Evolutionary conservation across 2,113 vertebrate species (phyloP).

Genomic region (Typhlomys cinereus): DNA sequence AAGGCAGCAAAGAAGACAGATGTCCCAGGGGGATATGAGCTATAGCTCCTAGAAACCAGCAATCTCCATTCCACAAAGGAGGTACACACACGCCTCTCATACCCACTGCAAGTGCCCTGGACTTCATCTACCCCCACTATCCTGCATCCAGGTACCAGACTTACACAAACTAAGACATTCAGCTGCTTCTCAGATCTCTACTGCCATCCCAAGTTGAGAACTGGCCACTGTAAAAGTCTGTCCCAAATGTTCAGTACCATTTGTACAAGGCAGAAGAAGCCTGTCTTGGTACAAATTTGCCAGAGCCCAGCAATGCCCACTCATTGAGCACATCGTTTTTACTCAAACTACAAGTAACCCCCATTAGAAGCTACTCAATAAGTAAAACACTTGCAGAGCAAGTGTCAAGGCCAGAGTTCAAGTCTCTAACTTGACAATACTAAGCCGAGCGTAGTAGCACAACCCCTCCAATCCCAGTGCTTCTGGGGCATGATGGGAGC

Average conservation of each 20-base stretch:
- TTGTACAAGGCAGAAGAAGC: neutral
- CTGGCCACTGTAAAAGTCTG: no score
- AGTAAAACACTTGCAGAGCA: no score
- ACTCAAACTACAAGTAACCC: neutral
- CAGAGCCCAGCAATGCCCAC: neutral
- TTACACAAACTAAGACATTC: neutral
- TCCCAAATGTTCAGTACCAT: neutral
- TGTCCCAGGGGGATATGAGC: neutral
- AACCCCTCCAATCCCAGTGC: no score
- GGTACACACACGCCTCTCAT: rapidly evolving
- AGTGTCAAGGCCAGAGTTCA: no score
- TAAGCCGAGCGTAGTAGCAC: no score
- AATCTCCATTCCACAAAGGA: neutral
- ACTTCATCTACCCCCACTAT: rapidly evolving
- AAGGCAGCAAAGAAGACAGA: no score
- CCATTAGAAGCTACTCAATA: neutral
- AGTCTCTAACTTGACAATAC: no score
- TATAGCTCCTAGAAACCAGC: rapidly evolving
- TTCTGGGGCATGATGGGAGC: no score
- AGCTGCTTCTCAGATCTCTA: neutral
- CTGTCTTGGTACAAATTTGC: neutral
- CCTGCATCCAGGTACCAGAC: neutral
- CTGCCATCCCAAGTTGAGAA: neutral
- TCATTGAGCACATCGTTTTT: neutral
- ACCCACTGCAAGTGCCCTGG: rapidly evolving